Base-by-base conservation (phyloP, 2,113 vertebrate species). In the Rhinogobius similis region DNA sequence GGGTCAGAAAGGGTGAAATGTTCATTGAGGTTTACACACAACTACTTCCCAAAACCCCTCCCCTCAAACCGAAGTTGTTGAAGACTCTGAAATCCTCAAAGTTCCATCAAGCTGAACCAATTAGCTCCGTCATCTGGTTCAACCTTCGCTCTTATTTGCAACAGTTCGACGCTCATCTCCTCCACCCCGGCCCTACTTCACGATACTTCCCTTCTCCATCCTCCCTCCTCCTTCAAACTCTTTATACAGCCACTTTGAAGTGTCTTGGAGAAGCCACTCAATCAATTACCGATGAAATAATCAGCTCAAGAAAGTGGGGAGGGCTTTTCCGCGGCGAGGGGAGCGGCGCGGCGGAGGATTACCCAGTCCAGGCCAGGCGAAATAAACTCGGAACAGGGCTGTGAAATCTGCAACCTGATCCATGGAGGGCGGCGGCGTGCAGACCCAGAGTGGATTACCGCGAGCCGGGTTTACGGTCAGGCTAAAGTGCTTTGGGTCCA, bases 261-360 rank as follows among this genome's bases (percentile, higher is more conserved):
- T 96, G 93, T 93, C 94, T 79, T 65, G 77, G 82, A 96, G 79
- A 86, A 97, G 94, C 94, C 94, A 97, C 94, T 98, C 96, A 98
- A 98, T 99, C 97, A 99, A 97, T 98, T 98, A 98, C 95, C 93
- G 96, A 98, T 96, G 91, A 96, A 97, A 96, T 96, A 98, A 99
- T 97, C 96, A 96, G 92, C 95, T 96, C 98, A 98, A 94, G 95
- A 98, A 95, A 96, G 97, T 97, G 93, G 13, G 93, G 95, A 95
- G 96, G 95, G 95, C 93, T 91, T 79, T 32, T 62, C 29, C 3
- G 36, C 29, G 10, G n/a, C 38, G 38, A 61, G 67, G 65, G 79
- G 77, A 91, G 93, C 93, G 94, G 91, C 88, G 77, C 86, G 93
- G 77, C 86, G 93, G 90, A 91, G 95, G 95, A 97, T 98, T 98